A percentile compares a stretch with the other conserved stretches of the same genome.
phyloP scores from a whole-genome alignment of 2,797 vertebrate genomes.

The Gymnothorax reevesii region DNA sequence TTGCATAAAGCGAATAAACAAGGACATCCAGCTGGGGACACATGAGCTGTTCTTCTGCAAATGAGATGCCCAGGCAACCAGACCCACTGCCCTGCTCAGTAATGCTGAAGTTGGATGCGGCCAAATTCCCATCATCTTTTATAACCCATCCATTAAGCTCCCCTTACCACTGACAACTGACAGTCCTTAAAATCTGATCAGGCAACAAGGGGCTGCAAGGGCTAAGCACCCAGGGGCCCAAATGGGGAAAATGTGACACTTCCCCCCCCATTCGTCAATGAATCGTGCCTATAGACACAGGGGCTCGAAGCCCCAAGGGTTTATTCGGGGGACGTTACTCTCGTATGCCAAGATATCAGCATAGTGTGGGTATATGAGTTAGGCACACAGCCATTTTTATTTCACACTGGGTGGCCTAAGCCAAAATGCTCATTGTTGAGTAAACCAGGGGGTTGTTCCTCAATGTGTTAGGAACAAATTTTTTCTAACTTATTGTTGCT shows the following conservation, averaged over 20 bases:
- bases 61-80: not conserved
- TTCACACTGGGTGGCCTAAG: no score
- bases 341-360: not conserved
- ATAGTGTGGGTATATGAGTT: no score
- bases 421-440: no score
- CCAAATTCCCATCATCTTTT: slow-evolving; percentile 25
- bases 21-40: not conserved
- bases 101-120: not conserved
- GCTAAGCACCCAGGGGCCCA: not conserved
- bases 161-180: slow-evolving; percentile 23
- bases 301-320: not conserved
- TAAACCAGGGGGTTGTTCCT: no score
- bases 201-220: not conserved
- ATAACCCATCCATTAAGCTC: slow-evolving; percentile 24
- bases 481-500: no score
- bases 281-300: not conserved
- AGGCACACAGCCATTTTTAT: no score
- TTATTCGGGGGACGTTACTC: not conserved
- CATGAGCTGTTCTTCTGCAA: not conserved
- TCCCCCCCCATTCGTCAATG: not conserved
- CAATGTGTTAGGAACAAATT: no score
- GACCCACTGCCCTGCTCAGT: slow-evolving; percentile 20
- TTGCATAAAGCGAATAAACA: no score
- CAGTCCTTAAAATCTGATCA: slow-evolving; percentile 34
- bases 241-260: slow-evolving; percentile 18